Conservation (phyloP, 2,113 vertebrate genomes). For the Oreotrochilus melanogaster region DNA sequence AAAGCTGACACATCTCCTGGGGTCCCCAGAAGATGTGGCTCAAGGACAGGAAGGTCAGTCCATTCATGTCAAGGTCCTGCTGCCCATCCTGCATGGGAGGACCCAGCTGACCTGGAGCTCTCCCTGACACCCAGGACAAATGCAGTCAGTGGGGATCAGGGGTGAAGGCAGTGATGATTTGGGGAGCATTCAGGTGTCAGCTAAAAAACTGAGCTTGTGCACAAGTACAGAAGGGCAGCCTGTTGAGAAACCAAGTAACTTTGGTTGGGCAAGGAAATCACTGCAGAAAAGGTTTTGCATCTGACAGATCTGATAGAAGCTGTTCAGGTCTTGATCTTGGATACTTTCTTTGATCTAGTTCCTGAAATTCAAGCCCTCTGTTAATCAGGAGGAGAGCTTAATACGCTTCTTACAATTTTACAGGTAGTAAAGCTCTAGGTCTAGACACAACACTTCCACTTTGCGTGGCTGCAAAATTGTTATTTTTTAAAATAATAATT, state of each 20-base stretch:
- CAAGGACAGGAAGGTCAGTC: background rate
- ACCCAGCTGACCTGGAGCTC: rapidly evolving
- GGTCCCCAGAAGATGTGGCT: background rate
- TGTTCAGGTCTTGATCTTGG: background rate
- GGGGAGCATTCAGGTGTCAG: background rate
- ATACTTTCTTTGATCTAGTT: background rate
- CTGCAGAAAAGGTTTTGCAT: background rate
- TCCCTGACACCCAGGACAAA: rapidly evolving
- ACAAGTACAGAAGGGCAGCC: background rate
- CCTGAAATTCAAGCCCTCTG: rapidly evolving
- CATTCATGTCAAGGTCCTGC: rapidly evolving
- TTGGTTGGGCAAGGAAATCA: background rate
- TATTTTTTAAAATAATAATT: background rate
- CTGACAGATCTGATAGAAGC: background rate
- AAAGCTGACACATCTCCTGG: background rate
- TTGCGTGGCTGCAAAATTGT: background rate
- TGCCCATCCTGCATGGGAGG: background rate
- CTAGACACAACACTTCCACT: background rate
- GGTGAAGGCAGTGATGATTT: rapidly evolving
- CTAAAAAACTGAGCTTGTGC: background rate
- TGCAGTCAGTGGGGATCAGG: rapidly evolving
- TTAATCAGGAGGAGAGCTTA: background rate
- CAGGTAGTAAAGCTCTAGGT: background rate
- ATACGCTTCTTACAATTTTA: background rate
- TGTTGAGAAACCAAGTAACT: background rate